Base-by-base conservation (phyloP, 1,140 invertebrate genomes). In the Aphaenogaster rudis region DNA sequence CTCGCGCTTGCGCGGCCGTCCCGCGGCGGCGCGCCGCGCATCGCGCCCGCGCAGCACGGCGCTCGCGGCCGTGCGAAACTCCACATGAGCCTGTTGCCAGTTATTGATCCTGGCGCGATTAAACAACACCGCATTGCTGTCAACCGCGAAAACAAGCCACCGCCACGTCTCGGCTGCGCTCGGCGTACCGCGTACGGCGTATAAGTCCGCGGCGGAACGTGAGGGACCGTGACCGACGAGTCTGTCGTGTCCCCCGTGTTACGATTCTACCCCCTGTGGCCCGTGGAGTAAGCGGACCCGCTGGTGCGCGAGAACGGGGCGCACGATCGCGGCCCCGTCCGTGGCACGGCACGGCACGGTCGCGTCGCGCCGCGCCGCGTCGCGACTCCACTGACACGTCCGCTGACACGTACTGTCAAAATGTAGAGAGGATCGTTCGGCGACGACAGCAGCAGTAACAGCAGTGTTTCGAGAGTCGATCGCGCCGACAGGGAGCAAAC, bases 41-140 rank as follows among this genome's bases (percentile, higher is more conserved):
- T 21, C n/a, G 66, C 81, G 87, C 74, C 36, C 59, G 87, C 87
- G 72, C 48, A 86, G 21, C 57, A 90, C 42, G 81, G 61, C 74
- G 77, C 81, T 90, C 66, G 87, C 87, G 82, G 87, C 67, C 82
- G 87, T 88, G 92, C 78, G 63, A 88, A 90, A 88, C 88, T 92
- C 91, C 91, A 93, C 93, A 93, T 93, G 93, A 94, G 94, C 94
- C 94, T 95, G 95, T 95, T 95, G 94, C 95, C 94, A 95, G 94
- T 95, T 95, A 95, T 95, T 95, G 95, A 95, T 95, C 95, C 94
- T 94, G 92, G 91, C 92, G 94, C 94, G 94, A 94, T 95, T 94
- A 94, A 94, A 95, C 94, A 95, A 94, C 94, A 94, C 95, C 93
- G 95, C 95, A 95, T 95, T 95, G 95, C 95, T 92, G 95, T 95